Base-by-base conservation (phyloP, 2,797 vertebrate genomes). In the Poecilia picta region DNA sequence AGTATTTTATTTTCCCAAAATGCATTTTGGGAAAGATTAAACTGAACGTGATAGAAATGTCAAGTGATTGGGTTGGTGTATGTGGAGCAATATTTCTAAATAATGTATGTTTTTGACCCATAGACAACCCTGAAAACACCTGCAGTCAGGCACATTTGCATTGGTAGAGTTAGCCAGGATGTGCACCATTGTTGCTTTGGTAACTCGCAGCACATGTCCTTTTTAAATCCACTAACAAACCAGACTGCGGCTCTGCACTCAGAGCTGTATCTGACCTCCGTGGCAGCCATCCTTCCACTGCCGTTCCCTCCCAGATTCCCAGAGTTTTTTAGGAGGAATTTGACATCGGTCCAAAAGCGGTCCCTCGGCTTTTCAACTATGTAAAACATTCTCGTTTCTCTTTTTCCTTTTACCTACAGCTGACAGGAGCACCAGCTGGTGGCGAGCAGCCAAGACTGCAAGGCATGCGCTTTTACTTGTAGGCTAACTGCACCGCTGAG, bases 401-500 rank as follows among this genome's bases (percentile, higher is more conserved):
- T 43, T 82, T 81, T 85, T 82, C 81, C 85, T 87, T 90, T 89
- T 92, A 94, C 91, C 94, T 93, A 91, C 93, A 93, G 90, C 92
- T 92, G 91, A 92, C 89, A 92, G 90, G 87, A 92, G 91, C 91
- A 89, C 89, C 93, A 89, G 89, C 87, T 92, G 90, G 90, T 95
- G 95, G 95, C 90, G 87, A 86, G 83, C 85, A 85, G 94, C 94
- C 92, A 95, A 94, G 88, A 92, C 93, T 92, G 85, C 84, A 83
- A 93, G 95, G 94, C 94, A 87, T 94, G 85, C 86, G 89, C 88
- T 90, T 90, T 84, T 90, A 88, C 91, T 91, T 83, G 89, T 89
- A 83, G 88, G 89, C 85, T 92, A 87, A 87, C 87, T 91, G 89
- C 91, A 88, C 84, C 55, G 85, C 89, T 89, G 89, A 87, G 87